Conservation (phyloP, 2,113 vertebrate genomes). For the Tragulus kanchil region DNA sequence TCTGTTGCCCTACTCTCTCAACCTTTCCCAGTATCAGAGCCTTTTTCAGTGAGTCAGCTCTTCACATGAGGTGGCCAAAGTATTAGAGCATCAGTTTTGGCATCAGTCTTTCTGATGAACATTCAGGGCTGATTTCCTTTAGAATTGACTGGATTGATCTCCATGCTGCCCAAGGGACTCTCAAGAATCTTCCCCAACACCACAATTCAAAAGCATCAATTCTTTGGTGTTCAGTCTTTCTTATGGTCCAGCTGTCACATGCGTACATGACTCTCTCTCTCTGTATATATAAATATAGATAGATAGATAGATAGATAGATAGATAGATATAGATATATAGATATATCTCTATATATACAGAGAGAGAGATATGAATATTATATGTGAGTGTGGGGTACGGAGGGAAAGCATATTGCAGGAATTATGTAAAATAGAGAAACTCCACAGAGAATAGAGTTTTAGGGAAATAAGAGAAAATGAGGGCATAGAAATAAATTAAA, state of each 20-base stretch:
- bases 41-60: not conserved
- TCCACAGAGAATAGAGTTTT: not conserved
- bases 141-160: not conserved
- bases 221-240: not conserved
- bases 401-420: not conserved
- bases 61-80: not conserved
- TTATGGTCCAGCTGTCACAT: not conserved
- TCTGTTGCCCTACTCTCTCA: not conserved
- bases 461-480: not conserved
- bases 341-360: not conserved
- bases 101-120: not conserved
- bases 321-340: no score
- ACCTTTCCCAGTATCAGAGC: not conserved
- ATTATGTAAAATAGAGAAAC: not conserved
- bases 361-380: not conserved
- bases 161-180: no score
- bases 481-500: not conserved
- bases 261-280: not conserved
- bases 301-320: no score
- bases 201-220: no score
- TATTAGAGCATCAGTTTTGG: not conserved
- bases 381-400: not conserved
- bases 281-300: not conserved
- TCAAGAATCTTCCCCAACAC: no score
- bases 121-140: not conserved